Evolutionary conservation across 1,140 invertebrate species (phyloP).

Genomic region (Cyrtorhinus lividipennis): DNA sequence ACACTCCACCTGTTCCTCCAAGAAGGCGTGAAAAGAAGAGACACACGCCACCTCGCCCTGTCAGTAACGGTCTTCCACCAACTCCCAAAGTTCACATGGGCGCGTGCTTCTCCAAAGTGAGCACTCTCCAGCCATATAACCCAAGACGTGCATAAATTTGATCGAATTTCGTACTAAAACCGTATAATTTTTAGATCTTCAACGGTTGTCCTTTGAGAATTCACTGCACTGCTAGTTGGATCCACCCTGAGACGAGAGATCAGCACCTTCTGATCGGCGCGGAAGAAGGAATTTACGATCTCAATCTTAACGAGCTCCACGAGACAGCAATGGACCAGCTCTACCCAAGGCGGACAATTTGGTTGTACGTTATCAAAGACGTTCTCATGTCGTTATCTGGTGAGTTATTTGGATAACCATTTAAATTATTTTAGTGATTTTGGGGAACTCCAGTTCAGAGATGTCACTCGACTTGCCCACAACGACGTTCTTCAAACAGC

Average conservation of each 20-base stretch:
- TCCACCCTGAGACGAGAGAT: conserved; percentile 92
- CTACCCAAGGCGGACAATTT: conserved; percentile 82
- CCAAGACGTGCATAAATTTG: no score
- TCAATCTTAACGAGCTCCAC: conserved; percentile 94
- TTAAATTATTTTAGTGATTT: no score
- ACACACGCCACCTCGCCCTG: conserved; percentile 64
- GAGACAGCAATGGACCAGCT: conserved; percentile 96
- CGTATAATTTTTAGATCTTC: conserved; percentile 77
- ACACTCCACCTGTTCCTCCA: conserved; percentile 59
- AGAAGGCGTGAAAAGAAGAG: conserved; percentile 52
- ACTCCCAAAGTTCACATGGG: conserved; percentile 99
- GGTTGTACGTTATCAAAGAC: conserved; percentile 98
- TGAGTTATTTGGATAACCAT: conserved; percentile 28
- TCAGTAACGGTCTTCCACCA: conserved; percentile 88
- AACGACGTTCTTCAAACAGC: no score
- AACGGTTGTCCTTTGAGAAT: conserved; percentile 95
- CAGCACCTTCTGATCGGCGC: conserved; percentile 91
- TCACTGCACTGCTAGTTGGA: conserved; percentile 95
- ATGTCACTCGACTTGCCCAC: no score
- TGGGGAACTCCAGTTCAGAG: no score
- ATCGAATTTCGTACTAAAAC: no score
- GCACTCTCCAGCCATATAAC: no score
- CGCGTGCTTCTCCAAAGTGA: conserved; percentile 96
- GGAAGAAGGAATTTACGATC: conserved; percentile 94
- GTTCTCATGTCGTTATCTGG: conserved; percentile 93